These are phyloP conservation scores for Onchidella celtica DNA, from an alignment of 2,888 invertebrate genomes.

Conservation along the genomic window DNA sequence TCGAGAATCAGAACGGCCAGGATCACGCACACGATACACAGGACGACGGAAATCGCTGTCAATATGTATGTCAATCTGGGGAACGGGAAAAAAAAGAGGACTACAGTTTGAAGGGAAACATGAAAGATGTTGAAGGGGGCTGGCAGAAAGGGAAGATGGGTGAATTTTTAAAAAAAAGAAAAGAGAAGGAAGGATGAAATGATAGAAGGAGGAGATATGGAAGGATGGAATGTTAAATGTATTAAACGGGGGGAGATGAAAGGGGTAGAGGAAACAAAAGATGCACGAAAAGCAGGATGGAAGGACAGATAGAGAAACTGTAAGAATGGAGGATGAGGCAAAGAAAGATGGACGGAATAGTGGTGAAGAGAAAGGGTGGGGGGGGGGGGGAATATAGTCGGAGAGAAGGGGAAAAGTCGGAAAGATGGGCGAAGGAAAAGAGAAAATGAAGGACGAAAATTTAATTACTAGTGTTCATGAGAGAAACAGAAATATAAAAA, in stretches of 20 bases:
- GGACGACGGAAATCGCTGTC: too few species aligned
- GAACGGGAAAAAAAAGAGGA: background rate
- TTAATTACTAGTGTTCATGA: too few species aligned
- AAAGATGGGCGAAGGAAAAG: background rate
- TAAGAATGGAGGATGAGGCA: background rate
- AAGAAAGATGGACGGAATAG: background rate
- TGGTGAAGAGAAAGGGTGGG: too few species aligned
- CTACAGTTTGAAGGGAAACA: background rate
- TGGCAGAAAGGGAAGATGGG: background rate
- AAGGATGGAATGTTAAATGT: background rate
- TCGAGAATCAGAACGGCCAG: too few species aligned
- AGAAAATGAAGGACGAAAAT: background rate
- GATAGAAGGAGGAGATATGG: background rate
- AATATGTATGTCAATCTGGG: slow-evolving; percentile 2
- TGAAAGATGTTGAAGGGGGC: background rate
- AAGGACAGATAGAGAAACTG: background rate
- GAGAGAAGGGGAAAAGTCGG: background rate
- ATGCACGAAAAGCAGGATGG: background rate
- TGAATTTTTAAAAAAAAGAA: background rate
- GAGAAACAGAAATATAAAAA: too few species aligned
- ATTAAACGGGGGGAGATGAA: background rate
- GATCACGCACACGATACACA: too few species aligned
- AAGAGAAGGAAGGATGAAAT: background rate
- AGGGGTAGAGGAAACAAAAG: background rate
- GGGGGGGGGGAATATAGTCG: background rate